These are phyloP conservation scores for Callipepla squamata DNA, from an alignment of 2,113 vertebrate genomes.

Conservation along the genomic window DNA sequence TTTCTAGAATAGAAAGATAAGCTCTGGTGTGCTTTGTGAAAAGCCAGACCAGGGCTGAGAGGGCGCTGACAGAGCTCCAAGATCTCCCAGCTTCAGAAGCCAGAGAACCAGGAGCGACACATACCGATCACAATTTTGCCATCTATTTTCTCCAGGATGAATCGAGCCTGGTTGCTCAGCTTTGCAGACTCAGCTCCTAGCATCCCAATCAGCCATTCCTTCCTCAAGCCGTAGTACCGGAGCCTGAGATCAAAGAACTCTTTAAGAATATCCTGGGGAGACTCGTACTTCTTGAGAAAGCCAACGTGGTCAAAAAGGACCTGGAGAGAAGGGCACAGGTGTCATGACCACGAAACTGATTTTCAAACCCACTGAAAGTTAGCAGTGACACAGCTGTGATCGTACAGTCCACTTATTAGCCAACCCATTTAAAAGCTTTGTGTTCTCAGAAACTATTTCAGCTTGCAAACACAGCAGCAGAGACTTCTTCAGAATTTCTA, in stretches of 20 bases:
- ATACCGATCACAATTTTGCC: conserved; percentile 93
- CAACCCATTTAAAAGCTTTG: background rate
- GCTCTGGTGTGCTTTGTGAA: conserved; percentile 4
- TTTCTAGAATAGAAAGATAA: conserved; percentile 29
- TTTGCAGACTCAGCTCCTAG: conserved; percentile 89
- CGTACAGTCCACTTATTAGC: background rate
- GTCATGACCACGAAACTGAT: background rate
- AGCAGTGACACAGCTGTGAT: background rate
- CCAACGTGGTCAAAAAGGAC: conserved; percentile 96
- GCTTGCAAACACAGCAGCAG: background rate
- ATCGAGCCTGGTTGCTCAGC: conserved; percentile 95
- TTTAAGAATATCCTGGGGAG: conserved; percentile 86
- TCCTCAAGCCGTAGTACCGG: conserved; percentile 91
- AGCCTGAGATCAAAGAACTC: conserved; percentile 93
- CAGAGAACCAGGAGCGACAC: background rate
- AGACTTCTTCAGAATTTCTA: background rate
- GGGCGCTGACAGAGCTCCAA: conserved; percentile 29
- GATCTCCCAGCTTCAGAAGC: background rate
- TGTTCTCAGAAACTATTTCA: background rate
- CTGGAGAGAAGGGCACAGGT: conserved; percentile 65
- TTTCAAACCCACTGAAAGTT: background rate
- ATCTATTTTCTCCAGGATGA: conserved; percentile 98
- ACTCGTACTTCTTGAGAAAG: conserved; percentile 94
- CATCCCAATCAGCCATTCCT: conserved; percentile 95
- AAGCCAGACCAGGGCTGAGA: conserved; percentile 13